Base-by-base conservation (phyloP, 2,888 invertebrate genomes). In the Cosmopolites sordidus region DNA sequence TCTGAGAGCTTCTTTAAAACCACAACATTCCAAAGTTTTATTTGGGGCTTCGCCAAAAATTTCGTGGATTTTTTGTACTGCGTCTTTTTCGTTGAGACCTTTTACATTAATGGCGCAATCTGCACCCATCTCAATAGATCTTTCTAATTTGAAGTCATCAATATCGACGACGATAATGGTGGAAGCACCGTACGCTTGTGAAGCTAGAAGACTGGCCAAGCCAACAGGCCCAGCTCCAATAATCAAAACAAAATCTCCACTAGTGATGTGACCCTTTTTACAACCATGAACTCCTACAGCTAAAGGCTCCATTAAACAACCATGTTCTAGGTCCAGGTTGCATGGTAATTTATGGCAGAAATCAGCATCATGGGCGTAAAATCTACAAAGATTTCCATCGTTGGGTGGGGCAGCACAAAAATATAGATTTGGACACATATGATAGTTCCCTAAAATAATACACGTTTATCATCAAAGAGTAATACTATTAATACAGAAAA, bases 371-470 rank as follows among this genome's bases (percentile, higher is more conserved):
- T 96, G 96, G 37, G 85, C 85, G 74, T 92, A 95, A 73, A 82
- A 95, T 64, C 88, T 80, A 42, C 83, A 81, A 16, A 98, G 79
- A 71, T 89, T 93, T 51, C 97, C 97, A 76, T 97, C 84, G 40
- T 81, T 75, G 0, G 96, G 96, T 1, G 97, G 97, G 0, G 96
- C 95, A 11, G 96, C 95, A 73, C 92, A 92, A 76, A 96, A 97
- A 42, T 77, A 67, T 73, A 96, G 87, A 47, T 89, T 88, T 0
- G 82, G 80, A 63, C 97, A 98, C 38, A 97, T 79, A 75, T 97
- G 92, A 76, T 97, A 97, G 51, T 82, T 80, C 30, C 96, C 97
- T 55, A 30, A 22, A 54, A 48, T 29, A 18, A 33, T 3, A 22
- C 8, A 22, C 8, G 8, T 22, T 11, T 29, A 29, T 29, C 29